Evolutionary conservation across 2,888 invertebrate genomes (phyloP).

Genomic region (Phragmatobia fuliginosa): DNA sequence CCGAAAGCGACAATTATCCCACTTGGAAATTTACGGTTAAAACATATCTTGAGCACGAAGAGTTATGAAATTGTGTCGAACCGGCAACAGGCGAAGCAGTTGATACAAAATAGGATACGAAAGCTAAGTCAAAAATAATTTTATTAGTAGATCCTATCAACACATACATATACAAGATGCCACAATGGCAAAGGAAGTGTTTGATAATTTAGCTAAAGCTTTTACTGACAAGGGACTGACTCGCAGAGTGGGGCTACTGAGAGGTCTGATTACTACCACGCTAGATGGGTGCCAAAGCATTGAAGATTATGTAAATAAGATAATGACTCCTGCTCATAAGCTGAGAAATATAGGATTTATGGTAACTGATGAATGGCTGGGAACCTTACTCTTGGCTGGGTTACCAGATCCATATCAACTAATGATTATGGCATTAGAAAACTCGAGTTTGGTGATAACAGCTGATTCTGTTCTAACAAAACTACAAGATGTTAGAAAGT

Average conservation of each 20-base stretch:
- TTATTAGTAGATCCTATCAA: no score
- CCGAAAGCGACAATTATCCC: background rate
- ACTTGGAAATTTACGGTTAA: background rate
- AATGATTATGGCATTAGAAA: background rate
- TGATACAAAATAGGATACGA: background rate
- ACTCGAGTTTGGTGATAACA: background rate
- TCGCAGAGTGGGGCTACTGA: background rate
- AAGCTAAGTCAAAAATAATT: conserved; percentile 4
- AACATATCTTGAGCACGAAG: conserved; percentile 1
- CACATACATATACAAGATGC: no score
- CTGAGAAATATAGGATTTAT: background rate
- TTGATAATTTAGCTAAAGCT: background rate
- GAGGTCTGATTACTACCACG: background rate
- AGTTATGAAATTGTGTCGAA: background rate
- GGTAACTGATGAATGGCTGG: background rate
- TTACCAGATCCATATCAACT: background rate
- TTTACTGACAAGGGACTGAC: background rate
- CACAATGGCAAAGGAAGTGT: no score
- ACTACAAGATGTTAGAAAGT: conserved; percentile 14
- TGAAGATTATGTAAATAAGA: no score
- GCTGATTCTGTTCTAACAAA: conserved; percentile 11
- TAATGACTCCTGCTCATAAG: background rate
- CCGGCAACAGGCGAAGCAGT: no score
- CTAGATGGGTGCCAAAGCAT: no score
- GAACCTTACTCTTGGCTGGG: background rate